These are phyloP conservation scores for Anguilla obscura DNA, from an alignment of 2,797 vertebrate species.

Conservation along the genomic window DNA sequence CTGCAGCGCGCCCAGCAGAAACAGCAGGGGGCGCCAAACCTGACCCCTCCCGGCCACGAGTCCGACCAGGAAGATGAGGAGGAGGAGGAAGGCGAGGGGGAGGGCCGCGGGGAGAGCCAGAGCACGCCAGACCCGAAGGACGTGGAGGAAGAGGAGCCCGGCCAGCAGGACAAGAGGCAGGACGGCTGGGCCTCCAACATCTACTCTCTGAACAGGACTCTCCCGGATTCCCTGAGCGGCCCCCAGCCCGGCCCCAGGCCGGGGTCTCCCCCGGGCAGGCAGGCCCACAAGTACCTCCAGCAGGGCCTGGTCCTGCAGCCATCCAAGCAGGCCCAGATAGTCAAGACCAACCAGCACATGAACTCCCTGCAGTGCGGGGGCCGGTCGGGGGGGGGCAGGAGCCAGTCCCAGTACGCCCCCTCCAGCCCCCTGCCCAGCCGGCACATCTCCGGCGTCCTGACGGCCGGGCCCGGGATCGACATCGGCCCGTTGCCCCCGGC, in stretches of 20 bases:
- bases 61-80: constrained; percentile 74
- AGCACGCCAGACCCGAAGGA: constrained; percentile 55
- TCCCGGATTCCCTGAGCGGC: constrained; percentile 73
- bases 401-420: constrained; percentile 76
- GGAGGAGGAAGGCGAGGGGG: constrained; percentile 66
- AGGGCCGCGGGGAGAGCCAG: constrained; percentile 51
- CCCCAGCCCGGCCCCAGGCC: constrained; percentile 68
- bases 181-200: constrained; percentile 72
- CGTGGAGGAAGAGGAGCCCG: constrained; percentile 59
- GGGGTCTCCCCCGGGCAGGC: constrained; percentile 62
- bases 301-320: constrained; percentile 72
- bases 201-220: constrained; percentile 72
- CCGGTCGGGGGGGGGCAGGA: constrained; percentile 66
- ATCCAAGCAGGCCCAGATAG: constrained; percentile 78
- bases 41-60: constrained; percentile 58
- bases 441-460: constrained; percentile 67
- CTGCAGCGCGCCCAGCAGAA: constrained; percentile 77
- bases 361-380: constrained; percentile 75
- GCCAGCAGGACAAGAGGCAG: constrained; percentile 50
- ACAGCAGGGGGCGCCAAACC: constrained; percentile 58
- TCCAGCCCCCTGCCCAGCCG: constrained; percentile 80
- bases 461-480: constrained; percentile 66
- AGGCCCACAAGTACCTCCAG: constrained; percentile 55
- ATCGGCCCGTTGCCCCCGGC: constrained; percentile 54
- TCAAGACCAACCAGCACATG: constrained; percentile 86